Evolutionary conservation across 2,113 vertebrate species (phyloP), one percentile per base, ranked within the genome.

Genomic region (Plotosus lineatus): DNA sequence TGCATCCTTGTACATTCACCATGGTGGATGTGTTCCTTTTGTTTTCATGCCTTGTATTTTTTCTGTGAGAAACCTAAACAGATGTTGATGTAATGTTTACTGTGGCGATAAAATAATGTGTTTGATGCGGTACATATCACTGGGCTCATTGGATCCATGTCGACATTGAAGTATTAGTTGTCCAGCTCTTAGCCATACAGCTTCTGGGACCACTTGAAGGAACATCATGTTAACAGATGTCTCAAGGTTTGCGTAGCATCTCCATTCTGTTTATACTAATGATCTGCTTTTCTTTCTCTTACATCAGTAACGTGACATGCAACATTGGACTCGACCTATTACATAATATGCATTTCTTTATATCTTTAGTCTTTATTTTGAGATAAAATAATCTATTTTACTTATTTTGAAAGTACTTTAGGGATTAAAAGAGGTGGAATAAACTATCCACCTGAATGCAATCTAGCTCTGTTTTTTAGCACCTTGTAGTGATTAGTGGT

Each of bases 271-370:
- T 79, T 76, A 56, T 56, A 86, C 86, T 87, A 74, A 80, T 86
- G 31, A 55, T 92, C 93, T 66, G 68, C 50, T 58, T 77, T 84
- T 71, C 65, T 66, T 78, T 48, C 56, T 80, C 69, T 89, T 92
- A 92, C 60, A 36, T 76, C 61, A 36, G 85, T 87, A 86, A 80
- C 94, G 91, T 85, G 91, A 94, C 92, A 94, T 95, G 93, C 94
- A 93, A 92, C 94, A 89, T 92, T 93, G 92, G 82, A 90, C 84
- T 82, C 87, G 85, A 88, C 82, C 87, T 87, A 86, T 90, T 83
- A 85, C 84, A 73, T 90, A 86, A 91, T 91, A 92, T 91, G 89
- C 91, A 92, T 92, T 91, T 86, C 86, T 86, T 88, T 90, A 90
- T 87, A 89, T 90, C 83, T 87, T 92, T 91, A 86, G 83, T 84